Evolutionary conservation across 1,140 invertebrate species (phyloP), one percentile per base, ranked within the genome.

Genomic region (Bacillus rossius): DNA sequence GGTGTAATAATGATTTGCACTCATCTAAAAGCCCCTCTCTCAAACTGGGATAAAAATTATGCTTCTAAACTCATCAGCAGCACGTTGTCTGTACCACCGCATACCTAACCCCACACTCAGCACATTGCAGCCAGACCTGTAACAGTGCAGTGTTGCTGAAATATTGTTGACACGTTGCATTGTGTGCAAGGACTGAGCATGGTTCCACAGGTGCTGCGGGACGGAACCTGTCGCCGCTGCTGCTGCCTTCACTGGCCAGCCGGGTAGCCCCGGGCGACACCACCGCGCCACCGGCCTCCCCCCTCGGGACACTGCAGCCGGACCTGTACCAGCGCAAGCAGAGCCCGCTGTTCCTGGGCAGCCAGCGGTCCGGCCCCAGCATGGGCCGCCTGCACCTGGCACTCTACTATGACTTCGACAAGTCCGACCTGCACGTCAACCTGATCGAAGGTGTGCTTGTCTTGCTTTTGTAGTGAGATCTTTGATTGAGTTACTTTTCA

Each of bases 401-500:
- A n/a, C 76, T 94, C 5, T 91, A 88, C 64, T 95, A 94, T 65
- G 91, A 95, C 73, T 92, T 93, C 67, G 86, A 93, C 70, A 82
- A 88, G 65, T 93, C 90, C 19, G 92, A 95, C 73, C 76, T 95
- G 42, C 84, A 90, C 58, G 87, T 94, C 20, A 89, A 93, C 74
- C 73, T 95, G 40, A 93, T 94, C 74, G 89, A 91, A 86, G 88
- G 88, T 91, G 70, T 65, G 61, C 60, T 48, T 37, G 29, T 25
- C 38, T 5, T 51, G 19, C 23, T 56, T 62, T 16, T 29, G 5
- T 40, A 20, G 7, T n/a, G n/a, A n/a, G n/a, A n/a, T n/a, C n/a
- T 41, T 47, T 20, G 49, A 50, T 41, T 19, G 61, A 50, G 29
- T 14, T 37, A 48, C 13, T 52, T 20, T n/a, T n/a, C n/a, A n/a